Base-by-base conservation (phyloP, 2,797 vertebrate species). In the Gallirallus australis region DNA sequence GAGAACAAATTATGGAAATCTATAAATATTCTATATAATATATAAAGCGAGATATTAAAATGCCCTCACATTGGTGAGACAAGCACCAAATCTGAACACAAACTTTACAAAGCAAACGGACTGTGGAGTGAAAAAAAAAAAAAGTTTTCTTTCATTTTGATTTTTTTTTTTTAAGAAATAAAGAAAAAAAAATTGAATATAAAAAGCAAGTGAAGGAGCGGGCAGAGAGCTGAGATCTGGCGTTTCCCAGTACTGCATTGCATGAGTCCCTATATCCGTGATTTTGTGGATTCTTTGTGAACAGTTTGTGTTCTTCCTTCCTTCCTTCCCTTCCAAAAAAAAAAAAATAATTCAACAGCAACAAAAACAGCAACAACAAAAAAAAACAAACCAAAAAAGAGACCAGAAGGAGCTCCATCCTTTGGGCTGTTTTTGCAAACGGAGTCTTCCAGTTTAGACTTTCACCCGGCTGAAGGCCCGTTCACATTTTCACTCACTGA, bases 211-310 rank as follows among this genome's bases (percentile, higher is more conserved):
- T 59, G 35, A 50, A 35, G 64, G 91, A 93, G 94, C n/a, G 75
- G 96, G 76, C 86, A 72, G 60, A 92, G 94, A 96, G 95, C 80
- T 87, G 94, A 89, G 96, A 81, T 65, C 23, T 83, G 95, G 94
- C 57, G 56, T 69, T 88, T 82, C 86, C 93, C 94, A 94, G 69
- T 72, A 86, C 80, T 97, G 98, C 98, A 98, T 98, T 98, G 98
- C 98, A 98, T 98, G 98, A 98, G 98, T 98, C 98, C 97, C 93
- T 96, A 69, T 93, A 37, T 98, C 99, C 97, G 98, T 99, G 98
- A 98, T 98, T 98, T 98, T 91, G 97, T 99, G 99, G 98, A 98
- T 99, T 99, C 98, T 98, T 98, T 98, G 98, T 99, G 98, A 99
- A 98, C 98, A 98, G 98, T 98, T 98, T 98, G 98, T 97, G 92